Evolutionary conservation across 2,797 vertebrate genomes (phyloP).

Genomic region (Gila robusta): DNA sequence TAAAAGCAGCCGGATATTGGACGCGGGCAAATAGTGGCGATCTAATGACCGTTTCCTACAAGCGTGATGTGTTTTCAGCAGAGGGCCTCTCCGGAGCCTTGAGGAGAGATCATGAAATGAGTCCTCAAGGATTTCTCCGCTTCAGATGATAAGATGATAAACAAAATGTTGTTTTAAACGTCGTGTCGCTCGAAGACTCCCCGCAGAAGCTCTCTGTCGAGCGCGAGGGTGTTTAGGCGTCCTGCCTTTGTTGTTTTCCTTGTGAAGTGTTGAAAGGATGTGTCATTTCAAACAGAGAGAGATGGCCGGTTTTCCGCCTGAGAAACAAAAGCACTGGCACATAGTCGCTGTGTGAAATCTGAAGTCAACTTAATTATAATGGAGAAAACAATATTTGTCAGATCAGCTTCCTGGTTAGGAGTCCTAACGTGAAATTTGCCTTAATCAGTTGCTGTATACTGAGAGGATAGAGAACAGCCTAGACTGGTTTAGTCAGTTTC

Average conservation of each 20-base stretch:
- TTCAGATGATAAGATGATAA: slow-evolving; percentile 30
- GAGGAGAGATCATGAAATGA: slow-evolving; percentile 26
- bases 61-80: neutral
- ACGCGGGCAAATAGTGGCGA: slow-evolving; percentile 7
- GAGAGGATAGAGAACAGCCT: neutral
- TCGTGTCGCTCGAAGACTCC: slow-evolving; percentile 5
- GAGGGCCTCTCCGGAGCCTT: slow-evolving; percentile 11
- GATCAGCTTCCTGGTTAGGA: slow-evolving; percentile 13
- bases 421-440: neutral
- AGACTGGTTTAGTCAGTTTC: neutral
- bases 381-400: slow-evolving; percentile 35
- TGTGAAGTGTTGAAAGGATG: slow-evolving; percentile 44
- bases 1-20: slow-evolving; percentile 19
- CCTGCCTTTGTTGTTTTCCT: slow-evolving; percentile 38
- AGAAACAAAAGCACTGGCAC: slow-evolving; percentile 20
- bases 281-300: slow-evolving; percentile 26
- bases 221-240: slow-evolving; percentile 24
- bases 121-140: slow-evolving; percentile 18
- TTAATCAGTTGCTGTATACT: neutral
- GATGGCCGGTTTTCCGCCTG: slow-evolving; percentile 21
- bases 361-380: slow-evolving; percentile 30
- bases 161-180: slow-evolving; percentile 31
- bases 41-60: slow-evolving; percentile 34
- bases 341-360: slow-evolving; percentile 9
- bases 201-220: slow-evolving; percentile 14